Conservation (phyloP, 2,888 invertebrate genomes). For the Peribatodes rhomboidaria region DNA sequence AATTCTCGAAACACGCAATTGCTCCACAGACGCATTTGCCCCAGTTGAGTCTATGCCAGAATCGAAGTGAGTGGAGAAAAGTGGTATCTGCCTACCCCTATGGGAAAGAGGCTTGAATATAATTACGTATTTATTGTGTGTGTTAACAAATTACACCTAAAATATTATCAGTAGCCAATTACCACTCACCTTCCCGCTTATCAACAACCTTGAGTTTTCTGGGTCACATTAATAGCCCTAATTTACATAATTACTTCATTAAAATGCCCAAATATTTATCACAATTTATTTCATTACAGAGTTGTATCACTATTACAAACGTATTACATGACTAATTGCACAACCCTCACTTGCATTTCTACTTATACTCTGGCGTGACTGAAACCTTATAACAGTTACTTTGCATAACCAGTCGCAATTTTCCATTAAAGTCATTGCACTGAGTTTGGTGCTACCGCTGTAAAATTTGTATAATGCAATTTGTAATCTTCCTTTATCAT, state of each 20-base stretch:
- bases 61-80: too few relatives aligned
- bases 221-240: not conserved
- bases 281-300: slow-evolving; percentile 5
- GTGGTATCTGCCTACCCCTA: too few relatives aligned
- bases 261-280: not conserved
- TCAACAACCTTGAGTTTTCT: not conserved
- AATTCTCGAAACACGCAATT: too few relatives aligned
- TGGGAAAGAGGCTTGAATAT: too few relatives aligned
- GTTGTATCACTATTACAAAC: not conserved
- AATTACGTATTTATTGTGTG: too few relatives aligned
- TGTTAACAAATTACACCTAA: not conserved
- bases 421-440: slow-evolving; percentile 9
- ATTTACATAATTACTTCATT: not conserved
- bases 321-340: not conserved
- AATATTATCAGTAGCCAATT: too few relatives aligned
- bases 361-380: not conserved
- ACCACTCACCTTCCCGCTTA: not conserved
- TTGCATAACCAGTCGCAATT: not conserved
- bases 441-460: slow-evolving; percentile 4
- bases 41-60: too few relatives aligned
- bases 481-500: slow-evolving; percentile 72
- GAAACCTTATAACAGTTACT: not conserved
- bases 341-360: not conserved
- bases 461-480: slow-evolving; percentile 28
- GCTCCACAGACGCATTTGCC: too few relatives aligned